A percentile compares a stretch with the other conserved stretches of the same genome.
Conservation (phyloP, 2,113 vertebrate species). For the Gallinago jamesoni region DNA sequence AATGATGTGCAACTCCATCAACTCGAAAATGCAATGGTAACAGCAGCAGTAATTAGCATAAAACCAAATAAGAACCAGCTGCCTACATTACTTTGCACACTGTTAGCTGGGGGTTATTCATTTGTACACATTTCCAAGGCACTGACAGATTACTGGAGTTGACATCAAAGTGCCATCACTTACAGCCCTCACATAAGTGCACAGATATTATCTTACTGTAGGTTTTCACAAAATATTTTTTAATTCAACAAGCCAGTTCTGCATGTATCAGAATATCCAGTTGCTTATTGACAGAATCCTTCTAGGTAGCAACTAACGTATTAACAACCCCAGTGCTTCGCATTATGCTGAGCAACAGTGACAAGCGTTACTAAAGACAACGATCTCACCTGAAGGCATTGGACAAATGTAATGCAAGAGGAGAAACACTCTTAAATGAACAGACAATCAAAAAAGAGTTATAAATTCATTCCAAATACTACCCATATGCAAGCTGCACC, state of each 20-base stretch:
- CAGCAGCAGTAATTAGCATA: not conserved
- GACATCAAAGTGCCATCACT: not conserved
- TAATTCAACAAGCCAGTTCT: not conserved
- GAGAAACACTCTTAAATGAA: not conserved
- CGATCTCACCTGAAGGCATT: not conserved
- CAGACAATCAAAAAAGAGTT: not conserved
- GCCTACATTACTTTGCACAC: not conserved
- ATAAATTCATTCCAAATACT: not conserved
- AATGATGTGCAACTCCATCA: not conserved
- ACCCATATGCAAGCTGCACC: not conserved
- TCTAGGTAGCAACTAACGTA: not conserved
- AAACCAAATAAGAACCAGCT: constrained; percentile 17
- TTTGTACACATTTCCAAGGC: not conserved
- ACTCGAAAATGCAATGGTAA: not conserved
- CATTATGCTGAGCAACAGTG: not conserved
- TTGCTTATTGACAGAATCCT: not conserved
- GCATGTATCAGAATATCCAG: not conserved
- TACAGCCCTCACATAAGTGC: not conserved
- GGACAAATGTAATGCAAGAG: not conserved
- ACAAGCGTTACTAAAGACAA: not conserved
- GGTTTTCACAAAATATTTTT: not conserved
- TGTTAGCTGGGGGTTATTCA: not conserved
- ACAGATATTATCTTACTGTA: not conserved
- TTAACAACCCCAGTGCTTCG: not conserved
- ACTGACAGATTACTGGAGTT: not conserved